Conservation (phyloP, 1,140 invertebrate genomes). For the Drosophila watanabei region DNA sequence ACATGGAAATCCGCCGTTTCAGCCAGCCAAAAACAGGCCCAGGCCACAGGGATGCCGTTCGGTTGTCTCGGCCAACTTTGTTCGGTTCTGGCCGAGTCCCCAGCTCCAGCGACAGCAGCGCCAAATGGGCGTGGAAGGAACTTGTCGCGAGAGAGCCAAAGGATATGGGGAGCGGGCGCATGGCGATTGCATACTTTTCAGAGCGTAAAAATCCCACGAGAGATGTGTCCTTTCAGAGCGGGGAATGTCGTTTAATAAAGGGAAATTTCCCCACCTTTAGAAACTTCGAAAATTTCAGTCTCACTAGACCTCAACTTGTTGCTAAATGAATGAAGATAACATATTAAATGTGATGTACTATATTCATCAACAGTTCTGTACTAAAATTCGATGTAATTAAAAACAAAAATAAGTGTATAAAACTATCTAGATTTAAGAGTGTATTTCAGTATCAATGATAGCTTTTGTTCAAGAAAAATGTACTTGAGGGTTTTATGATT, state of each 20-base stretch:
- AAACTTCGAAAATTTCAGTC: conserved; percentile 7
- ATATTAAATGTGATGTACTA: background rate
- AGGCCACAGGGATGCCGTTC: conserved; percentile 46
- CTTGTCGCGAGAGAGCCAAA: conserved; percentile 3
- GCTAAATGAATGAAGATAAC: conserved; percentile 5
- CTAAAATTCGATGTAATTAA: background rate
- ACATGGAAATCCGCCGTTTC: conserved; percentile 64
- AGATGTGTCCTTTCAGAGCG: background rate
- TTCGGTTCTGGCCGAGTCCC: conserved; percentile 17
- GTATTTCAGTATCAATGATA: too few relatives aligned
- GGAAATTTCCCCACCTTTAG: conserved; percentile 7
- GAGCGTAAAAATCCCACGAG: background rate
- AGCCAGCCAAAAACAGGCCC: conserved; percentile 62
- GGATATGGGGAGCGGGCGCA: conserved; percentile 41
- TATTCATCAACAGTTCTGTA: background rate
- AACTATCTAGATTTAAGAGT: too few relatives aligned
- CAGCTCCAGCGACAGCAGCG: conserved; percentile 26
- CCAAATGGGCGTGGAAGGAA: conserved; percentile 50
- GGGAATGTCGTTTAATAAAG: background rate
- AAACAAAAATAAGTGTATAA: too few relatives aligned
- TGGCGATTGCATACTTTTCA: conserved; percentile 18
- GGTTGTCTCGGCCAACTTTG: conserved; percentile 26
- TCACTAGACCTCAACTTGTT: conserved; percentile 25
- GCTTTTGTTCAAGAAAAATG: too few relatives aligned
- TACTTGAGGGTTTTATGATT: too few relatives aligned